Base-by-base conservation (phyloP, 1,140 invertebrate species). In the Trichomalopsis sarcophagae region DNA sequence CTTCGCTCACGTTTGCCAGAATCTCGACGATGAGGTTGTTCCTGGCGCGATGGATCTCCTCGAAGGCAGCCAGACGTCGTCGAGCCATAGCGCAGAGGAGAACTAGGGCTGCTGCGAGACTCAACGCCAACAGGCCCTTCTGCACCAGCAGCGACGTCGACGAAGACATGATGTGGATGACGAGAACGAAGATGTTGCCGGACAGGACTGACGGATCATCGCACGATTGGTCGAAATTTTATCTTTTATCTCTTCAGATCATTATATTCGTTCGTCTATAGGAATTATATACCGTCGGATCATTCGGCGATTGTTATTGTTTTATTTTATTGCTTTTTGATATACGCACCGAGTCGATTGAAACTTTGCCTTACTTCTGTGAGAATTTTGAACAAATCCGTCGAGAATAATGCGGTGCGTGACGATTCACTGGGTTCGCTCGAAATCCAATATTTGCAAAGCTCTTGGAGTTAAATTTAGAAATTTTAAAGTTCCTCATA, bases 1-100 rank as follows among this genome's bases (percentile, higher is more conserved):
- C 89, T 33, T 85, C 90, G 87, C 91, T 93, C 10, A 92, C 87
- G 75, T 93, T 93, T 9, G 88, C 89, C 27, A 93, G 88, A 84
- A 92, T 89, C 68, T 91, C 89, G 10, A 90, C 81, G 10, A 91
- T 44, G 14, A 90, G 27, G 13, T 73, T 62, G 14, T 66, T 40
- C 11, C 79, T 79, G 1, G 74, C 40, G 10, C 79, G 71, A 21
- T 71, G 14, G 0, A 11, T 3, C 4, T 81, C 79, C 55, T 81
- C 79, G 21, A 36, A 23, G n/a, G 66, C 68, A 21, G 6, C 30
- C 5, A 82, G 17, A 0, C 79, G 71, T 17, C 84, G 84, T 13
- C 74, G 69, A 7, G 77, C 84, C 50, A 85, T 7, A 0, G 21
- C 79, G 27, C 50, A 50, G 5, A 85, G 62, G 4, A 85, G 36